Evolutionary conservation across 2,888 invertebrate species (phyloP), one percentile per base, ranked within the genome.

Genomic region (Sussaba pulchella): DNA sequence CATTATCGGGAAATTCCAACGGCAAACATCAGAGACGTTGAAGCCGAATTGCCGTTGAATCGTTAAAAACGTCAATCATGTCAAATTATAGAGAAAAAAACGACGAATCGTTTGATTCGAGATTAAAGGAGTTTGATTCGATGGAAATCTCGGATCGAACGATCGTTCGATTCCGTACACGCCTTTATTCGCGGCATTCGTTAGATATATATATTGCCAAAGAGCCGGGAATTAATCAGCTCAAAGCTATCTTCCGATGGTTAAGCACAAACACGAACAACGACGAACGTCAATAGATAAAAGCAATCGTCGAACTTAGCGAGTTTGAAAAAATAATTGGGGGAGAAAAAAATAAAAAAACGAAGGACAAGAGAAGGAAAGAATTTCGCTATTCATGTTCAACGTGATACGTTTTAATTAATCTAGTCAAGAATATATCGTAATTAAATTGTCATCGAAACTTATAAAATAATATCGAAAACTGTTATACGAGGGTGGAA

Each of bases 301-400:
- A 31, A 31, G 2, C 6, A 31, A 31, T 5, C 6, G 6, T 31
- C 31, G 31, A 31, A 31, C 2, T 31, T 31, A 31, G 6, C 31
- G 31, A 31, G 31, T 31, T 31, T 31, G 4, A 6, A 31, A 6
- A 24, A 41, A 52, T 36, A 19, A 36, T 45, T 50, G 31, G 73
- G 67, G 61, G 76, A 70, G 61, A 63, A 69, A 14, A 43, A 54
- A 54, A 66, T 57, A 83, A 82, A 82, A 84, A 77, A 83, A 81
- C 79, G 71, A 81, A 80, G 67, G 82, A 82, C 82, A 83, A 84
- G 81, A 82, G 75, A 73, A 36, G 43, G 78, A 50, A 24, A 26
- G 70, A 39, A 66, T 54, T 21, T 19, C 45, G 59, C 59, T 45
- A 31, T 47, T 24, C 50, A 64, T 71, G 70, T 39, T 41, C 24